Evolutionary conservation across 2,797 vertebrate species (phyloP), one percentile per base, ranked within the genome.

Genomic region (Halcyon smyrnensis): DNA sequence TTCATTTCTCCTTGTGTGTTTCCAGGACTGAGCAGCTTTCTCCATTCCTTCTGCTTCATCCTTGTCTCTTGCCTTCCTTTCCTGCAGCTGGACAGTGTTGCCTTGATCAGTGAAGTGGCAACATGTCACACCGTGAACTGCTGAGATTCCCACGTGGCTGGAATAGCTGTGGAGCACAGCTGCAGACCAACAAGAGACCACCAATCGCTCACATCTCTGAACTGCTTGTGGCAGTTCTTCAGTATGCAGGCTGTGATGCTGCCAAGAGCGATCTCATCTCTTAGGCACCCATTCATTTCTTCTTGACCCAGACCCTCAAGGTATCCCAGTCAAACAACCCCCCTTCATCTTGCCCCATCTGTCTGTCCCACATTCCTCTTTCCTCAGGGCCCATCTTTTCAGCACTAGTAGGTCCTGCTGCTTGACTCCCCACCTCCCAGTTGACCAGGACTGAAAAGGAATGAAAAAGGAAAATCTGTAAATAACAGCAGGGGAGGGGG

Each of bases 181-280:
- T 87, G 93, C 87, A 82, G 74, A 92, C 59, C 75, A 76, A 65
- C 4, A 3, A 78, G 46, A 89, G 79, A 73, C 81, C 81, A 65
- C 79, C 81, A 64, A 25, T 41, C 4, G 8, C 65, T 87, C 63
- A 8, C 67, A 7, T 68, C 69, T 54, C 74, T 62, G 12, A 89
- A 46, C 54, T 64, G 86, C 89, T 84, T 91, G 95, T 96, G n/a
- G 1, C 89, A 67, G 34, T 2, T 36, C 91, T 85, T 71, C 75
- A 5, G 56, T 30, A 27, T 5, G 30, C 12, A 39, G 82, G 73
- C 68, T 5, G 53, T 89, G 95, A 89, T 81, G 94, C 91, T 97
- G 96, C 93, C 94, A 89, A 30, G 24, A 93, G 53, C 68, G 80
- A 97, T 95, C 89, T 87, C 87, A 80, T 96, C 89, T 94, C 71